These are phyloP conservation scores for Phasianus colchicus DNA, from an alignment of 2,113 vertebrate species.

Conservation along the genomic window DNA sequence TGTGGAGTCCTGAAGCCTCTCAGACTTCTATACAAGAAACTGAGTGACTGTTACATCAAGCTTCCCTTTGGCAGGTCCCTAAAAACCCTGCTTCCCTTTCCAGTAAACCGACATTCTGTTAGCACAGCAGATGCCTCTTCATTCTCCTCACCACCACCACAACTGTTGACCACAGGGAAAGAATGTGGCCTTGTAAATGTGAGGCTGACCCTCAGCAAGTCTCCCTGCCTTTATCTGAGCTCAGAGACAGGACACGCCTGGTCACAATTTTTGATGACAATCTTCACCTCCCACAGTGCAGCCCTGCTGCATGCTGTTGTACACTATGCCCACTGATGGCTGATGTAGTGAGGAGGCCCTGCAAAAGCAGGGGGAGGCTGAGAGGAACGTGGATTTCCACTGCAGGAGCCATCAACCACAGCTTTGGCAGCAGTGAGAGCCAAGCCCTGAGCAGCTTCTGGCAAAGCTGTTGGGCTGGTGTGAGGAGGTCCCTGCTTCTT, in stretches of 20 bases:
- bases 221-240: background rate
- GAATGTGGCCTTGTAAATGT: background rate
- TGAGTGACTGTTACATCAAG: background rate
- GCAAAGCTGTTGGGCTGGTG: background rate
- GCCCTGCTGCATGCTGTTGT: fast-evolving
- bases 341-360: background rate
- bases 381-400: background rate
- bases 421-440: background rate
- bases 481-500: background rate
- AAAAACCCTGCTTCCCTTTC: background rate
- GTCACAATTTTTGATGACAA: background rate
- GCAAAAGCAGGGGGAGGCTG: background rate
- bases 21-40: background rate
- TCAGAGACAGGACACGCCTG: background rate
- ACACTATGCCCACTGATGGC: background rate
- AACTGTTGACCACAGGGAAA: background rate
- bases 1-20: background rate
- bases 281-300: background rate
- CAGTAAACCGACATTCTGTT: background rate
- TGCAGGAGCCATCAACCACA: background rate
- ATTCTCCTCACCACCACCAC: background rate
- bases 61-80: background rate
- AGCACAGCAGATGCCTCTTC: background rate
- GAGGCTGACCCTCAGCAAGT: background rate
- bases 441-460: background rate